Base-by-base conservation (phyloP, 2,113 vertebrate species). In the Pluvianellus socialis region DNA sequence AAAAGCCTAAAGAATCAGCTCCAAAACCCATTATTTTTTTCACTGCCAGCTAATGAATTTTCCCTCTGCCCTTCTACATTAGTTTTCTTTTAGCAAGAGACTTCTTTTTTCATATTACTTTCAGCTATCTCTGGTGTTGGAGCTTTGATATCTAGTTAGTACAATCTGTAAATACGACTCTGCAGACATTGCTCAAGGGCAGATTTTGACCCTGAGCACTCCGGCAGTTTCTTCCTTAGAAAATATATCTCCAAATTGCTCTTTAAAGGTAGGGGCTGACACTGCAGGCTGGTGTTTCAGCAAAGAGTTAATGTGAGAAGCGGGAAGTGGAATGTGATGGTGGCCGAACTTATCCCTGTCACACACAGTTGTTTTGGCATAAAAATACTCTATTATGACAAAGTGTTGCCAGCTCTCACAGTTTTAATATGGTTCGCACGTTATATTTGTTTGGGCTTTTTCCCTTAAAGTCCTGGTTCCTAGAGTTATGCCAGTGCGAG, bases 121-220 rank as follows among this genome's bases (percentile, higher is more conserved):
- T 89, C 84, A 91, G 89, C 89, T 85, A 7, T 91, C 81, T 82
- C 40, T 88, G 59, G 50, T 42, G 65, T 33, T 66, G 81, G 77
- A 73, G 91, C 92, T 96, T 91, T 95, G 97, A 85, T 97, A 94
- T 92, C 87, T 94, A 40, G 66, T 94, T 79, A 94, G 91, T 71
- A 45, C 89, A 50, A 85, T 95, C 74, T 79, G 91, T 91, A 95
- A 96, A 87, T 87, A 85, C 2, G 8, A 53, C 77, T 91, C 80
- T 91, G 84, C 93, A 96, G 95, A 92, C 85, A 26, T 53, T 8
- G 91, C 96, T 91, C 47, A 58, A 66, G 90, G 91, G 96, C 77
- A 96, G 42, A 40, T 70, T 88, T 79, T 95, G 95, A 95, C 96
- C 89, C 96, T 73, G 58, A 92, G 67, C 10, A 0, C 81, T 82